phyloP scores from a whole-genome alignment of 2,113 vertebrate genomes.

The Baryphthengus martii region DNA sequence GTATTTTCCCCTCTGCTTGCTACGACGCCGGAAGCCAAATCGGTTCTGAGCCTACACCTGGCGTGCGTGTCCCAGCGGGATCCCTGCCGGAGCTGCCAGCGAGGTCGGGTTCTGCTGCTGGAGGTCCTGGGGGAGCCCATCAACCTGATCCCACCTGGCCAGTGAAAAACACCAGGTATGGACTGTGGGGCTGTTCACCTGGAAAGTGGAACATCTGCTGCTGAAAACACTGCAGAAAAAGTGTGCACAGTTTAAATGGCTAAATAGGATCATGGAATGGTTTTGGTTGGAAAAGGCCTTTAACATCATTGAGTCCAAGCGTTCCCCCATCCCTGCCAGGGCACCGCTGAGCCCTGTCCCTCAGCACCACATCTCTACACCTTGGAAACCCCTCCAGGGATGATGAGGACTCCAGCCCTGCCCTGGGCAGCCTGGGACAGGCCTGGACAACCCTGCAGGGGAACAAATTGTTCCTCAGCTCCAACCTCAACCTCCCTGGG shows the following conservation, averaged over 20 bases:
- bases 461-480: too few species aligned
- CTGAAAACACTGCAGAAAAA: neutral
- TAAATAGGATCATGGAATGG: too few species aligned
- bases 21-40: accelerated
- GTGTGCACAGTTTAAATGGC: accelerated
- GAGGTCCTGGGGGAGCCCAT: accelerated
- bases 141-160: accelerated
- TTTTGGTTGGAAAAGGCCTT: too few species aligned
- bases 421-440: too few species aligned
- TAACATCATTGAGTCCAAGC: too few species aligned
- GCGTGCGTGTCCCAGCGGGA: neutral
- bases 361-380: too few species aligned
- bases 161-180: accelerated
- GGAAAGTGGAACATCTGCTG: accelerated
- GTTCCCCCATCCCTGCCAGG: too few species aligned
- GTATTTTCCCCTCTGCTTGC: neutral
- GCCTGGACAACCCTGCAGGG: too few species aligned
- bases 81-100: accelerated
- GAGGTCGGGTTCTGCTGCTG: neutral
- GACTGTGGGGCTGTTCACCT: neutral
- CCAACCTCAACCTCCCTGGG: too few species aligned
- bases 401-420: too few species aligned
- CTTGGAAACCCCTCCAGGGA: too few species aligned
- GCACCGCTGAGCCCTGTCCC: too few species aligned
- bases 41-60: neutral